Evolutionary conservation across 2,888 invertebrate genomes (phyloP).

Genomic region (Tillus elongatus): DNA sequence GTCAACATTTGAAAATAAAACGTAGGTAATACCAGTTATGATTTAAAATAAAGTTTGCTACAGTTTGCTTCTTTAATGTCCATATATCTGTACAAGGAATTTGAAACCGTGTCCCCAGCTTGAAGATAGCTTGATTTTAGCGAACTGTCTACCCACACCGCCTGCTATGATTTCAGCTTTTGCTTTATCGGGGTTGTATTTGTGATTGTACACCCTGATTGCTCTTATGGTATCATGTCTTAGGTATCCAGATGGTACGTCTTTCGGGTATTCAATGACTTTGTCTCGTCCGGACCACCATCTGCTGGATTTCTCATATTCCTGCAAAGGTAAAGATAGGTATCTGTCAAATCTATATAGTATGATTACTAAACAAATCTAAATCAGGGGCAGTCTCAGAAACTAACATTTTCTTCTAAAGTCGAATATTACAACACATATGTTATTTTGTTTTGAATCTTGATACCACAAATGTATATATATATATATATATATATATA

Average conservation of each 20-base stretch:
- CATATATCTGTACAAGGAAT: slow-evolving; percentile 33
- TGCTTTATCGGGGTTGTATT: slow-evolving; percentile 31
- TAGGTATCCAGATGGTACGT: slow-evolving; percentile 29
- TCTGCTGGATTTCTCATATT: slow-evolving; percentile 27
- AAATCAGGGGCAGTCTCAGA: no score
- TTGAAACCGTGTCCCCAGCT: slow-evolving; percentile 29
- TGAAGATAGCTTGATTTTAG: slow-evolving; percentile 29
- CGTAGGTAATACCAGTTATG: no score
- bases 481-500: no score
- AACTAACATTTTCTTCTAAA: no score
- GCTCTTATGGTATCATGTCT: slow-evolving; percentile 33
- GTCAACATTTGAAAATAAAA: no score
- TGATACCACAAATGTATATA: no score
- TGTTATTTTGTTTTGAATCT: no score
- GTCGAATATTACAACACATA: no score
- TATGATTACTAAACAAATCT: no score
- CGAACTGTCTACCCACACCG: slow-evolving; percentile 32
- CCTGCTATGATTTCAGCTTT: slow-evolving; percentile 29
- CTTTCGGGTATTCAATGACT: slow-evolving; percentile 32
- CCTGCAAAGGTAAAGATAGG: slow-evolving; percentile 27
- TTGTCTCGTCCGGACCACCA: slow-evolving; percentile 31
- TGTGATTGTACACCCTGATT: slow-evolving; percentile 32
- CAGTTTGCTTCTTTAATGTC: slow-evolving; percentile 23
- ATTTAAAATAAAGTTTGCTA: no score
- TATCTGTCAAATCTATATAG: no score